Percentiles rank a stretch among this genome's conserved stretches.
phyloP scores from a whole-genome alignment of 1,140 invertebrate genomes.

The Tenebrio molitor region DNA sequence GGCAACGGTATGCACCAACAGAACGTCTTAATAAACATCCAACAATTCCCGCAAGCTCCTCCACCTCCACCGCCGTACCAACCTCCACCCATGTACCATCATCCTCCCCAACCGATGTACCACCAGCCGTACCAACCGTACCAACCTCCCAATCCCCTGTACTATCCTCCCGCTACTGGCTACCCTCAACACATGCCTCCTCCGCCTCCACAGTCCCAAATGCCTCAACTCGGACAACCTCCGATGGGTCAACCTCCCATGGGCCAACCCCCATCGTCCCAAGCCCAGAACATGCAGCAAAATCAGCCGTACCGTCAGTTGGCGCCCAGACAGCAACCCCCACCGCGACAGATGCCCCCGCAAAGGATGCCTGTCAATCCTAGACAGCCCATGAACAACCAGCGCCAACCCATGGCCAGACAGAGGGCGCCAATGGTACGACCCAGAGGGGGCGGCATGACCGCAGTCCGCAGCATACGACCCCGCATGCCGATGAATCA shows the following conservation, averaged over 20 bases:
- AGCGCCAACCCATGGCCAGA: slow-evolving; percentile 51
- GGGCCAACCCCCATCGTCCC: slow-evolving; percentile 55
- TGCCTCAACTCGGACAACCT: slow-evolving; percentile 66
- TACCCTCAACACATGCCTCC: slow-evolving; percentile 67
- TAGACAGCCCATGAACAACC: slow-evolving; percentile 48
- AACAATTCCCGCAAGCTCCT: slow-evolving; percentile 63
- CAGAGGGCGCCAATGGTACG: slow-evolving; percentile 56
- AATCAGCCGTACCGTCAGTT: slow-evolving; percentile 54
- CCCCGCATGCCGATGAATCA: slow-evolving; percentile 48
- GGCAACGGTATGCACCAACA: slow-evolving; percentile 63
- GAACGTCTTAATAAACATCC: slow-evolving; percentile 66
- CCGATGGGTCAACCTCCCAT: slow-evolving; percentile 55
- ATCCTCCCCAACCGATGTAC: slow-evolving; percentile 56
- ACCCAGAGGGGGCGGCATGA: slow-evolving; percentile 48
- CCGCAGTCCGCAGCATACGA: slow-evolving; percentile 29
- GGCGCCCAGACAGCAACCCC: slow-evolving; percentile 51
- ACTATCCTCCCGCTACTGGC: slow-evolving; percentile 59
- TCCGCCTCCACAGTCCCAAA: slow-evolving; percentile 67
- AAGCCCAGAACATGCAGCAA: slow-evolving; percentile 45
- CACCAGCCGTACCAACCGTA: slow-evolving; percentile 61
- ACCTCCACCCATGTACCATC: slow-evolving; percentile 54
- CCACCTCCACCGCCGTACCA: slow-evolving; percentile 59
- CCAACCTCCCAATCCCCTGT: slow-evolving; percentile 62
- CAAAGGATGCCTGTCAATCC: slow-evolving; percentile 54
- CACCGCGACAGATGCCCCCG: slow-evolving; percentile 48